Base-by-base conservation (phyloP, 2,888 invertebrate genomes). In the Watsonalla binaria region DNA sequence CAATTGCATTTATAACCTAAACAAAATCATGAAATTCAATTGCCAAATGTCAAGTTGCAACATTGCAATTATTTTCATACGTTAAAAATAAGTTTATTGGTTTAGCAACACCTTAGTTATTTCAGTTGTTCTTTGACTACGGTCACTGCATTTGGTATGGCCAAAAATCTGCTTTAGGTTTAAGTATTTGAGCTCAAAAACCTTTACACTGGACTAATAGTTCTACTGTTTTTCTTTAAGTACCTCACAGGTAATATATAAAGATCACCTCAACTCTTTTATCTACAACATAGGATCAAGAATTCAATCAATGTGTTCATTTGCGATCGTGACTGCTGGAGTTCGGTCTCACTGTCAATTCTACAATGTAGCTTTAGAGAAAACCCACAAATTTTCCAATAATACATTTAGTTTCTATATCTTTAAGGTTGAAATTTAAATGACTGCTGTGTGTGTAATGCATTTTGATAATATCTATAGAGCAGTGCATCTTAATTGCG, bases 401-500 rank as follows among this genome's bases (percentile, higher is more conserved):
- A 49, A 53, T 50, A 51, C 33, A 45, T 54, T 51, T 46, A 54
- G 24, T 35, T 7, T 13, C 14, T 13, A 49, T 45, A 47, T 8
- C 24, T 2, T 53, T 59, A 58, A 55, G 52, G 56, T 51, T 54
- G 34, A 57, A 47, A 53, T 42, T 53, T 8, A 46, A 24, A 46
- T 35, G 53, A 39, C 15, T 14, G 42, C 14, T 49, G 13, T 53
- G 42, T 46, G 46, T 46, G 54, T 46, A 52, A 45, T 56, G 55
- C 45, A 54, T 51, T 58, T 59, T 64, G 75, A 80, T 76, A 69
- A 62, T 65, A 82, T 80, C 80, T 72, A 54, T 52, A 46, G 49
- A 67, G 69, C 63, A 61, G 65, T 76, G 74, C 74, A 79, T 81
- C 78, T 76, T 76, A 74, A 80, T 84, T 85, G 80, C 79, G 76